phyloP scores from a whole-genome alignment of 2,888 invertebrate genomes.

The Pristionchus japonicus region DNA sequence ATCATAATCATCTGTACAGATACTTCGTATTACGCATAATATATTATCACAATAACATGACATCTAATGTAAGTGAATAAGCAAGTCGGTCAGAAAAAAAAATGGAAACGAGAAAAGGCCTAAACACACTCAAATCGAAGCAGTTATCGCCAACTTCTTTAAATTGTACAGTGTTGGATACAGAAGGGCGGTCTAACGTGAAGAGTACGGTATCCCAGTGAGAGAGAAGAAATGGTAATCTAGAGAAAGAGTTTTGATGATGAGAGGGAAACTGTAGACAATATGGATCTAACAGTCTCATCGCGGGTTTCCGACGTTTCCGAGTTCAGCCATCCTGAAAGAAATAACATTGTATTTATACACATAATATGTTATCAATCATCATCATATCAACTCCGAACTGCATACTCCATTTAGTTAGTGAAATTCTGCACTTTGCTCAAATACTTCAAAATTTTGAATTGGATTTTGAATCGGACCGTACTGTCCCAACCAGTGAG shows the following conservation, averaged over 20 bases:
- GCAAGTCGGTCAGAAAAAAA: background rate
- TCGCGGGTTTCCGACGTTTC: slow-evolving; percentile 48
- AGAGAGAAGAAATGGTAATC: background rate
- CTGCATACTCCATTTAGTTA: too few species aligned
- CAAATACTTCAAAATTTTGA: too few species aligned
- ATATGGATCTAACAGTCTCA: background rate
- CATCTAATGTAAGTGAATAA: slow-evolving; percentile 5
- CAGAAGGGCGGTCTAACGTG: background rate
- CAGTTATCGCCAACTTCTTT: background rate
- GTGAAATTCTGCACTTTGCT: too few species aligned
- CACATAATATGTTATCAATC: too few species aligned
- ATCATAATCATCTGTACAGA: background rate
- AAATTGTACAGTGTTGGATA: background rate
- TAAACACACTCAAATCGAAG: background rate
- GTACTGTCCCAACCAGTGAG: too few species aligned
- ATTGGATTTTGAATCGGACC: too few species aligned
- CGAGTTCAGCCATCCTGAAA: slow-evolving; percentile 55
- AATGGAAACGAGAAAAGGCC: background rate
- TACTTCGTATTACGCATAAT: background rate
- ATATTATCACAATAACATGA: slow-evolving; percentile 10
- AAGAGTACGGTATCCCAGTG: background rate
- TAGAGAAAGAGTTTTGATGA: background rate
- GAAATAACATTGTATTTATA: background rate
- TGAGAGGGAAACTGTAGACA: background rate
- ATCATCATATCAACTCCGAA: too few species aligned